Evolutionary conservation across 2,797 vertebrate genomes (phyloP).

Genomic region (Onychomys arenicola): DNA sequence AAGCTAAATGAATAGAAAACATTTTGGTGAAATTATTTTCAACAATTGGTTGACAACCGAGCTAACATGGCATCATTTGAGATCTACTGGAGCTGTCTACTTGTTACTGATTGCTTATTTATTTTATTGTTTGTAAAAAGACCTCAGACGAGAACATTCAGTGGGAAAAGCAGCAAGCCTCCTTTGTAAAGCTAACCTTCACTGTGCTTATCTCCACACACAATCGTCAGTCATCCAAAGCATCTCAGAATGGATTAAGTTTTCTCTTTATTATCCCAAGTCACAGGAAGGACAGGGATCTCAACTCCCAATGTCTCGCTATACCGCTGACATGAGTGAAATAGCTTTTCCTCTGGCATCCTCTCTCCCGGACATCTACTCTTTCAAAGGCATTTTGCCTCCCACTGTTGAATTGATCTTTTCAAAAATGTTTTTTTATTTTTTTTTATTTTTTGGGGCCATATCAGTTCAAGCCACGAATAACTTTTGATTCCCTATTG

Average conservation of each 20-base stretch:
- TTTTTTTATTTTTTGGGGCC: background rate
- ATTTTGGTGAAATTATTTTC: background rate
- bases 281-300: background rate
- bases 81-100: background rate
- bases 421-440: background rate
- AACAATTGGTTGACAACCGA: background rate
- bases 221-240: conserved; percentile 24
- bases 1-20: background rate
- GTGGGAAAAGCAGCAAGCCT: background rate
- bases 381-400: conserved; percentile 31
- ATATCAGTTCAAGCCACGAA: background rate
- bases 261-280: conserved; percentile 9
- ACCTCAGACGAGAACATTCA: background rate
- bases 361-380: background rate
- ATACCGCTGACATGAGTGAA: background rate
- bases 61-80: background rate
- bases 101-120: background rate
- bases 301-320: background rate
- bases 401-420: background rate
- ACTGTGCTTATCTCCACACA: background rate
- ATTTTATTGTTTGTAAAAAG: conserved; percentile 51
- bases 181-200: conserved; percentile 14
- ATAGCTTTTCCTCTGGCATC: background rate
- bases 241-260: background rate
- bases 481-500: background rate